Evolutionary conservation across 2,113 vertebrate species (phyloP).

Genomic region (Peromyscus maniculatus): DNA sequence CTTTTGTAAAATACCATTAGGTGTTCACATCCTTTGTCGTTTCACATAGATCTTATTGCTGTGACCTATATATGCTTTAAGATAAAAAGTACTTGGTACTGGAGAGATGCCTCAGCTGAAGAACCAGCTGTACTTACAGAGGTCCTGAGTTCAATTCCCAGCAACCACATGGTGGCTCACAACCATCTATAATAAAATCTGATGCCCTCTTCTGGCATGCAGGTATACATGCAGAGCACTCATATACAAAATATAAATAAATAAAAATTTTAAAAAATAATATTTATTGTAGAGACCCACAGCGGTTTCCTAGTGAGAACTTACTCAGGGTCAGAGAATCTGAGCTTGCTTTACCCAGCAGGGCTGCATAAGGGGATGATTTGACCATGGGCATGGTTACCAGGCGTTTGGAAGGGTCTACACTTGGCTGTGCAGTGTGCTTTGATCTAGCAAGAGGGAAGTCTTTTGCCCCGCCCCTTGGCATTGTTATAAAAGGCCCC

Average conservation of each 20-base stretch:
- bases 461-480: too few species aligned
- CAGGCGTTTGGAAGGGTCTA: too few species aligned
- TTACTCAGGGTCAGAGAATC: too few species aligned
- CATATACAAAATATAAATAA: background rate
- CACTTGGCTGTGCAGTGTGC: too few species aligned
- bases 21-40: background rate
- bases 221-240: background rate
- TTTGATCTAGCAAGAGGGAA: too few species aligned
- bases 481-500: too few species aligned
- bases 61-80: background rate
- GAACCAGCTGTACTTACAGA: background rate
- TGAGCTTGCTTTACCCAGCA: too few species aligned
- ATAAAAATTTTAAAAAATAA: background rate
- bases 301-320: too few species aligned
- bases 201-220: background rate
- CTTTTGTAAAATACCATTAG: background rate
- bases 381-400: too few species aligned
- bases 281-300: too few species aligned
- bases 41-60: background rate
- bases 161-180: background rate
- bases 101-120: background rate
- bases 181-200: background rate
- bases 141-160: background rate
- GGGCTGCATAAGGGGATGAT: too few species aligned
- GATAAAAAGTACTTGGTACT: background rate